phyloP scores from a whole-genome alignment of 2,797 vertebrate species.

The Enteromius afrohamiltoni region DNA sequence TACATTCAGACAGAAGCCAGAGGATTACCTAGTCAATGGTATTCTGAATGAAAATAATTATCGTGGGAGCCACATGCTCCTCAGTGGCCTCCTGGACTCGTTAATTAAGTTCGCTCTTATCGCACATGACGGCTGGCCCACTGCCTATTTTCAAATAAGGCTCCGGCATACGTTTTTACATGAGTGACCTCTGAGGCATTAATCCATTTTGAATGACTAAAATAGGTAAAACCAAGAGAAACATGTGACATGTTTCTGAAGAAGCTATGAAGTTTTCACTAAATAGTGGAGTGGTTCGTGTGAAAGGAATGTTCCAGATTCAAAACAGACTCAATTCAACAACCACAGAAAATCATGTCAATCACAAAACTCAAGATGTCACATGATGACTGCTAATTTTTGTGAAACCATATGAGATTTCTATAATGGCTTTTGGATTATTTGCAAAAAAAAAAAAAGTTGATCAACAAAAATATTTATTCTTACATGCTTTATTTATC shows the following conservation, averaged over 20 bases:
- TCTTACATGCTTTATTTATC: background rate
- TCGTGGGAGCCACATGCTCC: constrained; percentile 43
- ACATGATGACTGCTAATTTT: background rate
- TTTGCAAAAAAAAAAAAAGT: background rate
- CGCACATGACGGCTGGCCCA: constrained; percentile 14
- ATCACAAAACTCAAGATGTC: background rate
- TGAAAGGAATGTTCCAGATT: background rate
- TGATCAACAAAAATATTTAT: background rate
- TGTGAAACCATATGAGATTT: background rate
- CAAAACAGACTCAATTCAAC: constrained; percentile 1
- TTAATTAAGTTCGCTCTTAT: constrained; percentile 44
- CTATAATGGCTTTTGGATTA: background rate
- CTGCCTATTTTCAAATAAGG: constrained; percentile 13
- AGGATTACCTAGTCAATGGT: constrained; percentile 55
- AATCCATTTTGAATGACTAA: constrained; percentile 24
- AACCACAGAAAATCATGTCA: background rate
- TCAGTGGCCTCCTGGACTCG: constrained; percentile 19
- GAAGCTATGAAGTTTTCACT: background rate
- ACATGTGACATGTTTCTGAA: constrained; percentile 8
- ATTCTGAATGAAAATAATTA: constrained; percentile 45
- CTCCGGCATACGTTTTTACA: background rate
- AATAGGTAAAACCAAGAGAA: background rate
- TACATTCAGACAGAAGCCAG: constrained; percentile 35
- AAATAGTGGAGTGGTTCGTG: background rate
- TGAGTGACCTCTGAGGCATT: constrained; percentile 15